Conservation (phyloP, 2,113 vertebrate genomes). For the Semnornis frantzii region DNA sequence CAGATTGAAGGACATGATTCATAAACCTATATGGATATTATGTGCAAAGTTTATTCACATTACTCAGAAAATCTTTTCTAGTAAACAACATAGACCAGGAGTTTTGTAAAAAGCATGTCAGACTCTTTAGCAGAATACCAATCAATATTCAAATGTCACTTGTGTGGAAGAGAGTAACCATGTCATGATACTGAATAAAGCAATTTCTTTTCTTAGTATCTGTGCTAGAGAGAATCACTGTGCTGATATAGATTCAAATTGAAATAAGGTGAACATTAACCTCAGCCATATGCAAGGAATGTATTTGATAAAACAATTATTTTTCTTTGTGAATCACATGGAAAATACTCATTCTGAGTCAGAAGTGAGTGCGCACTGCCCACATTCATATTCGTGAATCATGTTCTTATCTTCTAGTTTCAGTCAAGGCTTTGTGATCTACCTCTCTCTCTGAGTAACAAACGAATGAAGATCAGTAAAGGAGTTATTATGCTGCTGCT, state of each 20-base stretch:
- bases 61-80: background rate
- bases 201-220: background rate
- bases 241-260: background rate
- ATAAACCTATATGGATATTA: background rate
- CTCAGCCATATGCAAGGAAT: background rate
- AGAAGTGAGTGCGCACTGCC: slow-evolving; percentile 13
- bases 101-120: background rate
- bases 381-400: slow-evolving; percentile 41
- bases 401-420: slow-evolving; percentile 5
- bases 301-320: slow-evolving; percentile 41
- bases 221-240: background rate
- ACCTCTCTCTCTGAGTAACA: background rate
- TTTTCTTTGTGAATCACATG: slow-evolving; percentile 40
- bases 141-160: slow-evolving; percentile 35
- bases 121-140: background rate
- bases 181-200: slow-evolving; percentile 9
- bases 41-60: background rate
- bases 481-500: background rate
- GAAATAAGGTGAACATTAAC: slow-evolving; percentile 36
- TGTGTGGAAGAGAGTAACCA: background rate
- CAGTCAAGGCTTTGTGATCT: background rate
- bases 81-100: background rate
- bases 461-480: background rate
- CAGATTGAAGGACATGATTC: background rate
- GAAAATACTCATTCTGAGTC: slow-evolving; percentile 48